Evolutionary conservation across 2,888 invertebrate species (phyloP).

Genomic region (Athalia circularis): DNA sequence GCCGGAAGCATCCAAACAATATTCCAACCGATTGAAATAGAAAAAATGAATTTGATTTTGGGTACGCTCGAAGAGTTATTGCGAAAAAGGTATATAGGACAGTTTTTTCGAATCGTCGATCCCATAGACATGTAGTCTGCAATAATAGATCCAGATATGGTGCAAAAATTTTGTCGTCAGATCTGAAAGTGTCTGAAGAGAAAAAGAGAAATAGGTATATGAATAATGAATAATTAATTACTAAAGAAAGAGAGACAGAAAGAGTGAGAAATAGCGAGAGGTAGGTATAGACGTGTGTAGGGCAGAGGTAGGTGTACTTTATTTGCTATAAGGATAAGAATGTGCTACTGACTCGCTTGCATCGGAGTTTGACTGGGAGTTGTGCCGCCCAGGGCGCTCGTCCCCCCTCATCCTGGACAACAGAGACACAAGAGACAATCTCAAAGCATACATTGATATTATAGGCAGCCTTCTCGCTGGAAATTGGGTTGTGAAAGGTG

Average conservation of each 20-base stretch:
- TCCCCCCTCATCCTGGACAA: constrained; percentile 54
- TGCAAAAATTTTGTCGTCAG: not conserved
- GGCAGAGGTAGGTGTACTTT: constrained; percentile 47
- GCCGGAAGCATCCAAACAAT: too few relatives aligned
- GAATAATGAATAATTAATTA: too few relatives aligned
- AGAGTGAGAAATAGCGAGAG: not conserved
- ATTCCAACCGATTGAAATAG: too few relatives aligned
- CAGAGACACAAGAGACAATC: constrained; percentile 47
- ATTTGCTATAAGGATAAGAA: constrained; percentile 48
- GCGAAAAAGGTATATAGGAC: too few relatives aligned
- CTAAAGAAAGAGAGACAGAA: too few relatives aligned
- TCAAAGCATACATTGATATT: constrained; percentile 43
- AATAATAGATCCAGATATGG: too few relatives aligned
- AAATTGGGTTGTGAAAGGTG: constrained; percentile 6
- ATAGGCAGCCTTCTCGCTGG: constrained; percentile 28
- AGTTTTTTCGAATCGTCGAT: too few relatives aligned
- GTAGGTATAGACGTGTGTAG: constrained; percentile 22
- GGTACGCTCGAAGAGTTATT: too few relatives aligned
- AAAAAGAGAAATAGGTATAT: too few relatives aligned
- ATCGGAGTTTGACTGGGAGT: constrained; percentile 51
- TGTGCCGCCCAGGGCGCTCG: constrained; percentile 52
- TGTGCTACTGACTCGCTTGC: constrained; percentile 53
- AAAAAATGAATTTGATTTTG: too few relatives aligned
- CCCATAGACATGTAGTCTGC: too few relatives aligned
- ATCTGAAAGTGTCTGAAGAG: constrained; percentile 37